phyloP scores from a whole-genome alignment of 2,797 vertebrate genomes.

The Pogonophryne albipinna region DNA sequence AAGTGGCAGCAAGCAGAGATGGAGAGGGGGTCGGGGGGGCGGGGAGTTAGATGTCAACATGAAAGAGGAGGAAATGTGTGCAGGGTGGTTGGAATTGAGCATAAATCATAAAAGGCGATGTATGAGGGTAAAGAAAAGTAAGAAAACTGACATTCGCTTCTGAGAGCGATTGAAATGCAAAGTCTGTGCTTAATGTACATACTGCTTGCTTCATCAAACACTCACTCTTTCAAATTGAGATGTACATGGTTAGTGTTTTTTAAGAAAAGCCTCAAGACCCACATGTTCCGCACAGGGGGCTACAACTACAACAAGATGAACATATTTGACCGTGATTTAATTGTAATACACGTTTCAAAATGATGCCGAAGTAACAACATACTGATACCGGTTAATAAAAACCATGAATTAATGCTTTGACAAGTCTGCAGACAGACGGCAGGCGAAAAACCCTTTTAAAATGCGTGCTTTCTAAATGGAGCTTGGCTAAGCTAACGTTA shows the following conservation, averaged over 20 bases:
- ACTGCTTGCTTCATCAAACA: background rate
- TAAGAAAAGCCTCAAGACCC: too few species aligned
- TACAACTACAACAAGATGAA: too few species aligned
- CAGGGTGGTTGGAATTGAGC: background rate
- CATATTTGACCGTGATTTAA: too few species aligned
- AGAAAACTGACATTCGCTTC: background rate
- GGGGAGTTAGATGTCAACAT: slow-evolving; percentile 31
- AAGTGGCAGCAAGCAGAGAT: slow-evolving; percentile 20
- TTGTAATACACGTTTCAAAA: too few species aligned
- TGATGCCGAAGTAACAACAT: too few species aligned
- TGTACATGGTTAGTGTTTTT: background rate
- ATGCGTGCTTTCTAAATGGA: too few species aligned
- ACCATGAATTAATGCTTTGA: too few species aligned
- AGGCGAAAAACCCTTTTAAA: too few species aligned
- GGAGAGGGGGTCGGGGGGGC: background rate
- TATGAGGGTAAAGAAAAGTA: background rate
- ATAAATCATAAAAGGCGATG: slow-evolving; percentile 7
- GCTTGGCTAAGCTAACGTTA: too few species aligned
- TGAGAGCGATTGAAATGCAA: background rate
- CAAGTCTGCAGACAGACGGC: too few species aligned
- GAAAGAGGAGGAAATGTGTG: slow-evolving; percentile 32
- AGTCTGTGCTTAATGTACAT: slow-evolving; percentile 13
- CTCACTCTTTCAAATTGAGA: background rate
- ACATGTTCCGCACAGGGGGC: too few species aligned
- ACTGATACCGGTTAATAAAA: too few species aligned